These are phyloP conservation scores for Aramus guarauna DNA, from an alignment of 2,113 vertebrate species.

Conservation along the genomic window DNA sequence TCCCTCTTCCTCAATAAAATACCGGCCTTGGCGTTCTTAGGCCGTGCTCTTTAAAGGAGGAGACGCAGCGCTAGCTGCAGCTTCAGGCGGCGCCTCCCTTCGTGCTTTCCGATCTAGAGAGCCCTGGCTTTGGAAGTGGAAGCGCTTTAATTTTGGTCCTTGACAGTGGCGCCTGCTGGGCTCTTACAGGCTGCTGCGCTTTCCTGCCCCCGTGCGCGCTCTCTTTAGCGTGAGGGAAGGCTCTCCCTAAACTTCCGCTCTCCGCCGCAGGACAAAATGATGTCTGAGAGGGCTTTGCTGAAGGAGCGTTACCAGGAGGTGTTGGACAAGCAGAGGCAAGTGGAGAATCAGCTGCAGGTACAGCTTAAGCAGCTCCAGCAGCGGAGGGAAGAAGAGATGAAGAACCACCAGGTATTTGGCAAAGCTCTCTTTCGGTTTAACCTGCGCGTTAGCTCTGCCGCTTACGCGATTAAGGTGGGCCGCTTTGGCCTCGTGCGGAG, in stretches of 20 bases:
- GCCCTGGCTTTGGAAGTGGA: background rate
- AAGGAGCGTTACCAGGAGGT: constrained; percentile 80
- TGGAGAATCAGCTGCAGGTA: constrained; percentile 78
- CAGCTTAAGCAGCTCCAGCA: constrained; percentile 77
- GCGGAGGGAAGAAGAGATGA: constrained; percentile 79
- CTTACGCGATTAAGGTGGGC: accelerated
- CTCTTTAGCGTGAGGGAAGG: accelerated
- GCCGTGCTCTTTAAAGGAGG: background rate
- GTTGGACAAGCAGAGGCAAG: constrained; percentile 77
- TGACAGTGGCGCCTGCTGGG: background rate
- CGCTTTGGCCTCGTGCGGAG: background rate
- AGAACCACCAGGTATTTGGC: constrained; percentile 79
- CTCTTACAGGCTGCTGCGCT: accelerated
- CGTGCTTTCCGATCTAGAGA: accelerated
- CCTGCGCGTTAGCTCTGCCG: accelerated
- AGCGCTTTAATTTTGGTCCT: accelerated
- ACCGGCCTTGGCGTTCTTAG: background rate
- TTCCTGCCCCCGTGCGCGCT: accelerated
- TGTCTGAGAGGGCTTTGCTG: constrained; percentile 73
- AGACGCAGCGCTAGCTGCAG: accelerated
- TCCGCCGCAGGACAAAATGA: constrained; percentile 74
- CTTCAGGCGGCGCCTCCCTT: background rate
- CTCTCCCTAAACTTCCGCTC: background rate
- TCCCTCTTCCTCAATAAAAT: no score
- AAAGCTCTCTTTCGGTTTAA: no score